Evolutionary conservation across 2,113 vertebrate genomes (phyloP).

Genomic region (Cnemophilus loriae): DNA sequence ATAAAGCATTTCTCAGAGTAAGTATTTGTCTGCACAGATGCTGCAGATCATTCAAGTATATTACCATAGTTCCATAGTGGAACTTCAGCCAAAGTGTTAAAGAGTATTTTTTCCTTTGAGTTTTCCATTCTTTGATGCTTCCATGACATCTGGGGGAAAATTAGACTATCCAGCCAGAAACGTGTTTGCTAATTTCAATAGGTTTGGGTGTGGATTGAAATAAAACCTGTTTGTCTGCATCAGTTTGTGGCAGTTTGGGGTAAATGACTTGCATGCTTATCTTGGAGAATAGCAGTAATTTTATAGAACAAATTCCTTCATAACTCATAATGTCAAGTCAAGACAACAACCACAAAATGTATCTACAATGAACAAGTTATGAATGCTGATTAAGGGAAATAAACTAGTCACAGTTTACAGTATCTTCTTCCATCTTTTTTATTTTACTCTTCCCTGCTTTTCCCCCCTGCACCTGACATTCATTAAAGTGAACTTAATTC

Average conservation of each 20-base stretch:
- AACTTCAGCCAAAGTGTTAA: neutral
- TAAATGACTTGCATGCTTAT: neutral
- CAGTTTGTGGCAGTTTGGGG: neutral
- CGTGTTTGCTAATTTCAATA: accelerated
- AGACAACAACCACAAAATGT: neutral
- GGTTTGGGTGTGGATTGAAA: neutral
- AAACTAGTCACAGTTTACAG: neutral
- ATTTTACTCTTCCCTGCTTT: neutral
- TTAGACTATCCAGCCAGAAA: neutral
- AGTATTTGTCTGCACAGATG: neutral
- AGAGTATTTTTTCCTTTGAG: neutral
- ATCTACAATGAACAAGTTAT: neutral
- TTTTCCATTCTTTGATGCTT: neutral
- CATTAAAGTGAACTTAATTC: neutral
- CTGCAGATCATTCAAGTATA: neutral
- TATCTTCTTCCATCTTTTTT: neutral
- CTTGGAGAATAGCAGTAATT: neutral
- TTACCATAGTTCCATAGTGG: neutral
- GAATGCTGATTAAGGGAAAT: neutral
- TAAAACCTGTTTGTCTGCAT: neutral
- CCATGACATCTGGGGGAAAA: neutral
- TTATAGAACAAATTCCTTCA: neutral
- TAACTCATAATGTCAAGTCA: neutral
- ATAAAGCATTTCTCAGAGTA: neutral
- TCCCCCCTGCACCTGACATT: accelerated